A percentile compares a stretch with the other conserved stretches of the same genome.
Evolutionary conservation across 2,888 invertebrate species (phyloP).

Genomic region (Ischnus inquisitorius): DNA sequence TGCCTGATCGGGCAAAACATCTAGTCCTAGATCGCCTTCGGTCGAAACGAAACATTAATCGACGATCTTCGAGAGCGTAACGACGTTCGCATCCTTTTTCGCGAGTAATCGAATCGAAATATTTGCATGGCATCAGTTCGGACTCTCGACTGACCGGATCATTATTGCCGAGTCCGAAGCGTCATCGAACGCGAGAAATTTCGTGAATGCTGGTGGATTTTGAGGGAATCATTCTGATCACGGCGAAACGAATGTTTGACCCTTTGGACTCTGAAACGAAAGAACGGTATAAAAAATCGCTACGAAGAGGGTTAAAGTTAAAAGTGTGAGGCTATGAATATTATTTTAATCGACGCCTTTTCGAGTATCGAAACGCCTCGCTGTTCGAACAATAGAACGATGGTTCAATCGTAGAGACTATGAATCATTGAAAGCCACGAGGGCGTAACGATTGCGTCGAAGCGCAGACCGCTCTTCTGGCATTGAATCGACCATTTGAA

Average conservation of each 20-base stretch:
- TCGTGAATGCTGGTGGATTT: too few relatives aligned
- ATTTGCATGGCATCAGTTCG: constrained; percentile 9
- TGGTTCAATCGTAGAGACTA: neutral
- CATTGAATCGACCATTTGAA: constrained; percentile 1
- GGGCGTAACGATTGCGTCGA: neutral
- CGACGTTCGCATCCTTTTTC: constrained; percentile 30
- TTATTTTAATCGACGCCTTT: constrained; percentile 13
- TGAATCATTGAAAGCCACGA: neutral
- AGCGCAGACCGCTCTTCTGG: neutral
- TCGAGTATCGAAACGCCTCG: constrained; percentile 46
- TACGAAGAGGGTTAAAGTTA: constrained; percentile 33
- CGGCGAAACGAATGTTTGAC: neutral
- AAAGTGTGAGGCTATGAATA: constrained; percentile 62
- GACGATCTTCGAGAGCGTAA: constrained; percentile 10
- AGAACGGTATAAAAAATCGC: neutral
- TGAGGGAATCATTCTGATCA: neutral
- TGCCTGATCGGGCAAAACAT: constrained; percentile 71
- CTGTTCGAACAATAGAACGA: neutral
- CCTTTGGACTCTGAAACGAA: neutral
- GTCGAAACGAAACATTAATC: constrained; percentile 65
- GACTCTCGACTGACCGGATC: neutral
- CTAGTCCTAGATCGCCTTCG: constrained; percentile 79
- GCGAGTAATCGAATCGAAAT: constrained; percentile 20
- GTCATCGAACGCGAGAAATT: too few relatives aligned
- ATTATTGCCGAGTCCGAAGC: neutral